Conservation (phyloP, 2,113 vertebrate genomes). For the Sinocyclocheilus anophthalmus region DNA sequence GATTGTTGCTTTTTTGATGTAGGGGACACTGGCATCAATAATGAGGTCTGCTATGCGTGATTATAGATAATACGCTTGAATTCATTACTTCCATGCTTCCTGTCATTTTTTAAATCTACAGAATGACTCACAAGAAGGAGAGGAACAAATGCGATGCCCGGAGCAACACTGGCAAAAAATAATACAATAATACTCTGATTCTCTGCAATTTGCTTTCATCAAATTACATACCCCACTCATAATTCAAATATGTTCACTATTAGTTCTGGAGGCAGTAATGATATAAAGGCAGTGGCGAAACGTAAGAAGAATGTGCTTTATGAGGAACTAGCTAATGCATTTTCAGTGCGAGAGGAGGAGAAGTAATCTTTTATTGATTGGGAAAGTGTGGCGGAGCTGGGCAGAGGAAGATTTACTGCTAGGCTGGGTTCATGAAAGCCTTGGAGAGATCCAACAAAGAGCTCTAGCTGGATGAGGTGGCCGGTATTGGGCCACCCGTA, state of each 20-base stretch:
- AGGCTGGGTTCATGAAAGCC: constrained; percentile 45
- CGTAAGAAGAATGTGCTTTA: constrained; percentile 28
- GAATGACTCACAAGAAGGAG: background rate
- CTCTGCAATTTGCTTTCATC: constrained; percentile 24
- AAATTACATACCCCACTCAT: constrained; percentile 21
- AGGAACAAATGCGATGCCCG: background rate
- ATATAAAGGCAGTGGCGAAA: constrained; percentile 43
- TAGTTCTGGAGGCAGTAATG: constrained; percentile 39
- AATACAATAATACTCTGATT: constrained; percentile 27
- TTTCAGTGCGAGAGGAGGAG: constrained; percentile 27
- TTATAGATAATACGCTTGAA: constrained; percentile 3
- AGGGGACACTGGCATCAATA: background rate
- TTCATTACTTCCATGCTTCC: background rate
- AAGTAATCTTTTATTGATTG: constrained; percentile 54
- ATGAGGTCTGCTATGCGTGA: background rate
- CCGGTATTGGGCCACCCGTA: background rate
- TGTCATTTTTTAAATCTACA: background rate
- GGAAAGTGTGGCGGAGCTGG: constrained; percentile 33
- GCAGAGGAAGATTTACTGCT: constrained; percentile 46
- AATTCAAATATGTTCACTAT: constrained; percentile 23
- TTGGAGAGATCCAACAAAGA: constrained; percentile 36
- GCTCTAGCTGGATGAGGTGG: constrained; percentile 4
- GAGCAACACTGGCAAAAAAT: constrained; percentile 12
- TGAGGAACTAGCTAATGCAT: constrained; percentile 31
- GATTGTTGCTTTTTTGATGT: background rate